These are phyloP conservation scores for Thera britannica DNA, from an alignment of 2,888 invertebrate species.

Conservation along the genomic window DNA sequence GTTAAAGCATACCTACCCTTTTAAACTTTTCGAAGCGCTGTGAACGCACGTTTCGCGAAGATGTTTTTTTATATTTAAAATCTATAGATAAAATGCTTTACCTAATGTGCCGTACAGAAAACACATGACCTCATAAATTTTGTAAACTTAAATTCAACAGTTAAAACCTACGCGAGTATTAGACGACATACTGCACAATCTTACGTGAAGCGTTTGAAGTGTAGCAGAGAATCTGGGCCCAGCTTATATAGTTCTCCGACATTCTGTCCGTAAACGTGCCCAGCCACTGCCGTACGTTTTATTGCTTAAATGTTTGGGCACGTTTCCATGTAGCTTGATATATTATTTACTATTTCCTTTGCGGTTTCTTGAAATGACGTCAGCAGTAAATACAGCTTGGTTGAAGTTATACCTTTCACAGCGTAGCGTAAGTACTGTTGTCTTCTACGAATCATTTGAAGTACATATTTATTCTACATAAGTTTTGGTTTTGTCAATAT, in stretches of 20 bases:
- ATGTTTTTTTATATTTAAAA: too few relatives aligned
- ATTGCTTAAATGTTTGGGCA: conserved; percentile 10
- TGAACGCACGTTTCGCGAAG: background rate
- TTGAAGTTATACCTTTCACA: background rate
- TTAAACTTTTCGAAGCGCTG: background rate
- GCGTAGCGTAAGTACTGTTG: background rate
- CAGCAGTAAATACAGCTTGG: conserved; percentile 7
- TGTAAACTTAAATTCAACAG: background rate
- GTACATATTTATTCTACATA: background rate
- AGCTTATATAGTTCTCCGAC: background rate
- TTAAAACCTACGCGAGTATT: too few relatives aligned
- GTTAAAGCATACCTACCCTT: too few relatives aligned
- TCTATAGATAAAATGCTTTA: too few relatives aligned
- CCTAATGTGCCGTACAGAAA: background rate
- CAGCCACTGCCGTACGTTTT: conserved; percentile 1
- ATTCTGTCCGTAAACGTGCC: background rate
- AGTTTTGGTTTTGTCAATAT: too few relatives aligned
- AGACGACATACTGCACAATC: too few relatives aligned
- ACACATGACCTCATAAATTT: background rate
- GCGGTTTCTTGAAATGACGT: conserved; percentile 15
- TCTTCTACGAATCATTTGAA: background rate
- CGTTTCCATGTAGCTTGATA: conserved; percentile 19
- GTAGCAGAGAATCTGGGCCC: background rate
- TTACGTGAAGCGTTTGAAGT: background rate
- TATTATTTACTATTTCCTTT: conserved; percentile 22